Percentiles rank a stretch among this genome's conserved stretches.
Evolutionary conservation across 2,113 vertebrate species (phyloP).

Genomic region (Clupea harengus): DNA sequence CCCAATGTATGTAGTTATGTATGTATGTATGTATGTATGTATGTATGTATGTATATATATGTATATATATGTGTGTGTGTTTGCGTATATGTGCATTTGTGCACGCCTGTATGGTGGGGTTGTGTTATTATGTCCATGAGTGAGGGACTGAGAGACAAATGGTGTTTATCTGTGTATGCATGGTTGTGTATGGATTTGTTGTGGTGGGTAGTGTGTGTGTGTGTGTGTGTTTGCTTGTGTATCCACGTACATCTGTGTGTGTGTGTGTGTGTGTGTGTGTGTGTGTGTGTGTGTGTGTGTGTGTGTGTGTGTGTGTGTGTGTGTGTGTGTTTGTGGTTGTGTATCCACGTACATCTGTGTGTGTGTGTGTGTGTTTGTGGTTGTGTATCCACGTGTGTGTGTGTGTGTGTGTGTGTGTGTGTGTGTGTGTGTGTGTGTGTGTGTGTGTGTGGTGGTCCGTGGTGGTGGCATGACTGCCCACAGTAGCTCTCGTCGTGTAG

Average conservation of each 20-base stretch:
- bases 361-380: background rate
- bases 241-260: background rate
- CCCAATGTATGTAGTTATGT: constrained; percentile 34
- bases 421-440: background rate
- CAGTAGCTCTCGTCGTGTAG: too few relatives aligned
- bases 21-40: background rate
- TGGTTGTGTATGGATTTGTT: background rate
- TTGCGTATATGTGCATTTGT: constrained; percentile 17
- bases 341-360: too few relatives aligned
- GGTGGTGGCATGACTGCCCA: too few relatives aligned
- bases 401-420: constrained; percentile 1
- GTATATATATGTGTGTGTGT: background rate
- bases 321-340: background rate
- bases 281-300: background rate
- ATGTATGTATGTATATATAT: constrained; percentile 4
- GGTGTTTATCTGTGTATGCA: background rate
- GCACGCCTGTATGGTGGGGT: constrained; percentile 8
- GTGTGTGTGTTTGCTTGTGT: background rate
- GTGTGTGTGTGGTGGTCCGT: too few relatives aligned
- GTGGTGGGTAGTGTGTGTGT: background rate
- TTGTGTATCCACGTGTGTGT: constrained; percentile 1
- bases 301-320: background rate
- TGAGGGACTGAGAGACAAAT: background rate
- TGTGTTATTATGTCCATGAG: background rate
- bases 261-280: background rate